Evolutionary conservation across 1,140 invertebrate species (phyloP), one percentile per base, ranked within the genome.

Genomic region (Drosophila aff.): DNA sequence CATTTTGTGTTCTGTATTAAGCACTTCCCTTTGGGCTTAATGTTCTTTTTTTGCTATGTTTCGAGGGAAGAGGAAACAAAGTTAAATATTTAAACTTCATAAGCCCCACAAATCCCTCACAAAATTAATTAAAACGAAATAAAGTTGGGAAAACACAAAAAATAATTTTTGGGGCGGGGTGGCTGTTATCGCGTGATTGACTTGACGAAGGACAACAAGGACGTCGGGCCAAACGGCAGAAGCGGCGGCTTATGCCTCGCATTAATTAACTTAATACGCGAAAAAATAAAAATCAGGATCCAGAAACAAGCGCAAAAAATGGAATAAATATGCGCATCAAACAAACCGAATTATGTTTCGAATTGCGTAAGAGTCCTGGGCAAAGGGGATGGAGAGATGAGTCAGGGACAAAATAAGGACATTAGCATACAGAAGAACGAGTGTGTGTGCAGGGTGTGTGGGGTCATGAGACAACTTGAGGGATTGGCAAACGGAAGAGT

Each of bases 201-300:
- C 83, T 87, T 89, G 83, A 87, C 72, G 84, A 87, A 83, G 80
- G 83, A 77, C 83, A 74, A 87, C 79, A 65, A 78, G 76, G 84
- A 76, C 76, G 61, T 76, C 66, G 49, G 69, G 75, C 72, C 68
- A 63, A 68, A 65, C 50, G 71, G 41, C 63, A 73, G 47, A 64
- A 74, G 67, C 76, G 61, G 47, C 66, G 60, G 83, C 83, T 87
- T 87, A 83, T 80, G 76, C 76, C 41, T 38, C 64, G 76, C 80
- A 86, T 86, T 86, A 87, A 86, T 86, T 86, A 86, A 87, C 83
- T 74, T 87, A 87, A 86, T 86, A 73, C 79, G 69, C 64, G 52
- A 67, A 49, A 38, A 82, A 79, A 76, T 69, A 69, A 83, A 80
- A 76, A 65, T 68, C 52, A 61, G 44, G 49, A 52, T 57, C 33